phyloP scores from a whole-genome alignment of 2,113 vertebrate genomes.

The Reinhardtius hippoglossoides region DNA sequence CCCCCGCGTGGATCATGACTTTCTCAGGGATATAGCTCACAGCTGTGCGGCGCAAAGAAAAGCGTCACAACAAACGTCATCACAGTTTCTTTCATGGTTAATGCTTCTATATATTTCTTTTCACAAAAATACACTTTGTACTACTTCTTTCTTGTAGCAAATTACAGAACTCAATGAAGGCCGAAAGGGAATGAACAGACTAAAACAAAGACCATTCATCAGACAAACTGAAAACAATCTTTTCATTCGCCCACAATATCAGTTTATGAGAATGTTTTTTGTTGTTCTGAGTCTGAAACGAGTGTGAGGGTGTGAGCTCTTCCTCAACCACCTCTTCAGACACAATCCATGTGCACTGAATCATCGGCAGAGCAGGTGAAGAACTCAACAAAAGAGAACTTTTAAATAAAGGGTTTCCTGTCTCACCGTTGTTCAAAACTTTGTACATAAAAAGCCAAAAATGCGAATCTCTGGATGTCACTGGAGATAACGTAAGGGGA shows the following conservation, averaged over 20 bases:
- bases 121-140: not conserved
- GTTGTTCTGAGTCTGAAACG: not conserved
- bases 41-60: slow-evolving; percentile 59
- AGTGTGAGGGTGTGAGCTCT: no score
- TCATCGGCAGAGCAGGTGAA: slow-evolving; percentile 17
- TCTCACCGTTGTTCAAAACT: not conserved
- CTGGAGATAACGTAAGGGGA: no score
- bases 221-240: not conserved
- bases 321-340: no score
- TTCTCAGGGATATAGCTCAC: slow-evolving; percentile 91
- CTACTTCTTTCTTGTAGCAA: not conserved
- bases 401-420: not conserved
- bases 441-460: not conserved
- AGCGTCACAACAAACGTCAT: not conserved
- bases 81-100: not conserved
- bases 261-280: not conserved
- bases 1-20: slow-evolving; percentile 82
- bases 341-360: not conserved
- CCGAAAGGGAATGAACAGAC: not conserved
- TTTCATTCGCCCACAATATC: slow-evolving; percentile 1
- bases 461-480: no score
- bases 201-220: slow-evolving; percentile 6
- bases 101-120: not conserved
- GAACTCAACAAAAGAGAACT: slow-evolving; percentile 10
- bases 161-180: not conserved